Percentiles rank a stretch among this genome's conserved stretches.
These are phyloP conservation scores for Aporophyla lueneburgensis DNA, from an alignment of 2,888 invertebrate species.

Conservation along the genomic window DNA sequence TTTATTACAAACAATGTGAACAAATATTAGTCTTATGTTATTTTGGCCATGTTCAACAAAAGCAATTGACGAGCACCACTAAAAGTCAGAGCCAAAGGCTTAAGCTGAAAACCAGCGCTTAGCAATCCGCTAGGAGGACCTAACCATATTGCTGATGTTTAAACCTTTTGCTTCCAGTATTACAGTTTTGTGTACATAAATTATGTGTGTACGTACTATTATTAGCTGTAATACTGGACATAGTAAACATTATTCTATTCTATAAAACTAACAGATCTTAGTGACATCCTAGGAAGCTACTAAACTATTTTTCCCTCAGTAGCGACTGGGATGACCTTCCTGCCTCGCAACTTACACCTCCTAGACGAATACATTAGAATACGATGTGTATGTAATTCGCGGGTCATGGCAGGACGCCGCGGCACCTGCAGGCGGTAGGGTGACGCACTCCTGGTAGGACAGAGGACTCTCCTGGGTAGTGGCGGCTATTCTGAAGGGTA, in stretches of 20 bases:
- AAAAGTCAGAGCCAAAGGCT: too few relatives aligned
- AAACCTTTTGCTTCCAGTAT: too few relatives aligned
- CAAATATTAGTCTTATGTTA: background rate
- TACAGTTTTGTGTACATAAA: too few relatives aligned
- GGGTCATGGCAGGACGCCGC: constrained; percentile 65
- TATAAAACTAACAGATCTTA: background rate
- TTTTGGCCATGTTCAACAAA: background rate
- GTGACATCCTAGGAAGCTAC: background rate
- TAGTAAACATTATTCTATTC: too few relatives aligned
- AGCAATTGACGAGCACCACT: background rate
- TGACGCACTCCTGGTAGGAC: constrained; percentile 24
- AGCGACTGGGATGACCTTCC: constrained; percentile 46
- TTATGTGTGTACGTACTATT: too few relatives aligned
- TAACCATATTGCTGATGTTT: too few relatives aligned
- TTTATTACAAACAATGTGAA: background rate
- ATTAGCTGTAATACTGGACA: too few relatives aligned
- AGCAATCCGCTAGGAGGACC: too few relatives aligned
- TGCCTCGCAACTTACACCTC: background rate
- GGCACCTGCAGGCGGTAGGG: constrained; percentile 62
- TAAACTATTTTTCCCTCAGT: background rate
- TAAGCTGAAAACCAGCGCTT: too few relatives aligned
- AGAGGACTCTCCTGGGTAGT: constrained; percentile 1
- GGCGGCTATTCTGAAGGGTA: background rate
- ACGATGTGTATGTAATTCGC: constrained; percentile 57
- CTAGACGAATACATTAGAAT: constrained; percentile 66